Base-by-base conservation (phyloP, 2,113 vertebrate genomes). In the Halichoerus grypus region DNA sequence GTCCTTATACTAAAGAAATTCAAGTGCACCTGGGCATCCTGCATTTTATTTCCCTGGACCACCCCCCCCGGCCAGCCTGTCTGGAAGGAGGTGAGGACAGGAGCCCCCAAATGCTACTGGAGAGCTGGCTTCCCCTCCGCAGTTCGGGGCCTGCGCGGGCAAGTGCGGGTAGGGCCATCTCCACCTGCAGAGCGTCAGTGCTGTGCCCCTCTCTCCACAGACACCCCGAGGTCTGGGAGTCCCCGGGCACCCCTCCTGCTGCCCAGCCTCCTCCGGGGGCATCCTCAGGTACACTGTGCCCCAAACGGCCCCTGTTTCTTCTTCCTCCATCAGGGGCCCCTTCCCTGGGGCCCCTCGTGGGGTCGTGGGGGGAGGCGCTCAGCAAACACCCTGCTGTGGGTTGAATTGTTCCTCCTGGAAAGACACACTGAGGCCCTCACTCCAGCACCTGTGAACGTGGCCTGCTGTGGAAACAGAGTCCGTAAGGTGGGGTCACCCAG, bases 171-270 rank as follows among this genome's bases (percentile, higher is more conserved):
- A 14, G 3, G 1, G 51, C 51, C 11, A 6, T 13, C 4, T 13
- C 24, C 11, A 3, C 61, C 57, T 51, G 6, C 21, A 11, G 7
- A 18, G 18, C 13, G 13, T 22, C 16, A 0, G 55, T 7, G 4
- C 0, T 0, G 14, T 8, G 15, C 13, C 15, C 3, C 4, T 14
- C 55, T 28, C 28, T 2, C 53, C 80, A 59, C 1, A 7, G 36
- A 59, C 1, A 2, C 49, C 21, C 12, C 5, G 0, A 46, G 26
- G 91, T n/a, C 28, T 1, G n/a, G 39, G 55, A 33, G 42, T 0
- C 0, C 24, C 24, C 4, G 0, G 28, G 28, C 69, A 76, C 42
- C 16, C 4, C 5, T 2, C 39, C 28, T 0, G 42, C 19, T 4
- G 7, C 42, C 81, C 83, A 5, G 31, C 22, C 19, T 12, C 8